Evolutionary conservation across 2,113 vertebrate genomes (phyloP), one percentile per base, ranked within the genome.

Genomic region (Microcebus griseorufus): DNA sequence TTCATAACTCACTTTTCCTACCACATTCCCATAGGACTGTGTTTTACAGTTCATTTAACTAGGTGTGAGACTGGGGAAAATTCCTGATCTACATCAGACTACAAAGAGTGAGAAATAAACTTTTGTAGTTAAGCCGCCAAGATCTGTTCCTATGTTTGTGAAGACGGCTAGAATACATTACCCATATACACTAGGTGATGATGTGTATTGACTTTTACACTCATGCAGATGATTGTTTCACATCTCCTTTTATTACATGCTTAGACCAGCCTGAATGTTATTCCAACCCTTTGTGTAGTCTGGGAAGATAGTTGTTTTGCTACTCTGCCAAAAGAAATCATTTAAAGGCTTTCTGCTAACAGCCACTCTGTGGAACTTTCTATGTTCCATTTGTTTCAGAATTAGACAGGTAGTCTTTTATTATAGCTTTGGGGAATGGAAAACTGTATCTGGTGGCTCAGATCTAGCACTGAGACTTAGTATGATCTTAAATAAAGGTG

Each of bases 1-100:
- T 64, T 48, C 10, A 48, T 29, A 70, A 2, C 48, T 89, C 34
- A 29, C 4, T 76, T 94, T 82, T 12, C 6, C 42, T 55, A 18
- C n/a, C 48, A n/a, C 3, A 25, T 14, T 45, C 32, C 3, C 3
- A 9, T 55, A 16, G 25, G 34, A 4, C 48, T 53, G 18, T 23
- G 16, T 75, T 86, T 96, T 81, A n/a, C 9, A 81, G 80, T 53
- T 96, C 67, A 29, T 37, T 80, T 82, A 93, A 62, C 39, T 32
- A 67, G 58, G n/a, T n/a, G 20, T 67, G 90, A 90, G 29, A 93
- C 18, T 86, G 70, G 48, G 53, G 62, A 95, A 85, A 29, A 81
- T 5, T 29, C 4, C 5, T 62, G 12, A 12, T 55, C 14, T 76
- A 14, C 9, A 70, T 37, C 4, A 45, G 51, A 58, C 29, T 82